These are phyloP conservation scores for Leucosticte australis DNA, from an alignment of 2,113 vertebrate genomes.

Conservation along the genomic window DNA sequence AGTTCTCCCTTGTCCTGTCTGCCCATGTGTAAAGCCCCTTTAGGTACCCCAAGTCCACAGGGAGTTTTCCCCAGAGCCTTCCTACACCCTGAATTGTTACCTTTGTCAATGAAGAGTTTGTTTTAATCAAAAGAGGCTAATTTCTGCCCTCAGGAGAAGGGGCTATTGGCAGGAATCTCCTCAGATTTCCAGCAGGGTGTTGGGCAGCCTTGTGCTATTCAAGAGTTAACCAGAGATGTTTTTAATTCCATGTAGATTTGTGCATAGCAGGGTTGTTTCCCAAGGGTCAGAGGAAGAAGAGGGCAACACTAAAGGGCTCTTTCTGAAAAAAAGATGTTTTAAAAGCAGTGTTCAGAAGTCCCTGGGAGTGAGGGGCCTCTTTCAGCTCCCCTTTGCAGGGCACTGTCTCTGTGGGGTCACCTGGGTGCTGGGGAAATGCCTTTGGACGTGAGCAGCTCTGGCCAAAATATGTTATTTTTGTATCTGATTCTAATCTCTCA, in stretches of 20 bases:
- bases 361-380: neutral
- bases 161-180: neutral
- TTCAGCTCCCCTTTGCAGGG: accelerated
- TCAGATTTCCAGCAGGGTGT: neutral
- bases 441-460: accelerated
- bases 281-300: neutral
- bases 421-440: neutral
- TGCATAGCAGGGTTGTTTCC: neutral
- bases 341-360: neutral
- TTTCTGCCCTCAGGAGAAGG: neutral
- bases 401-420: neutral
- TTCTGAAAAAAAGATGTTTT: neutral
- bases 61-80: neutral
- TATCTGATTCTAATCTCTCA: neutral
- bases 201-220: neutral
- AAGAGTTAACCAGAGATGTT: neutral
- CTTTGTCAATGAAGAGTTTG: neutral
- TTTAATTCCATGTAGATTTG: neutral
- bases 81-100: neutral
- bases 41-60: neutral
- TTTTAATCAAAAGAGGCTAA: neutral
- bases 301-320: neutral
- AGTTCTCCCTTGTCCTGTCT: neutral
- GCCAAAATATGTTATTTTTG: neutral
- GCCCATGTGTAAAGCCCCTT: neutral